These are phyloP conservation scores for Stictocephala bisonia DNA, from an alignment of 2,888 invertebrate genomes.

Conservation along the genomic window DNA sequence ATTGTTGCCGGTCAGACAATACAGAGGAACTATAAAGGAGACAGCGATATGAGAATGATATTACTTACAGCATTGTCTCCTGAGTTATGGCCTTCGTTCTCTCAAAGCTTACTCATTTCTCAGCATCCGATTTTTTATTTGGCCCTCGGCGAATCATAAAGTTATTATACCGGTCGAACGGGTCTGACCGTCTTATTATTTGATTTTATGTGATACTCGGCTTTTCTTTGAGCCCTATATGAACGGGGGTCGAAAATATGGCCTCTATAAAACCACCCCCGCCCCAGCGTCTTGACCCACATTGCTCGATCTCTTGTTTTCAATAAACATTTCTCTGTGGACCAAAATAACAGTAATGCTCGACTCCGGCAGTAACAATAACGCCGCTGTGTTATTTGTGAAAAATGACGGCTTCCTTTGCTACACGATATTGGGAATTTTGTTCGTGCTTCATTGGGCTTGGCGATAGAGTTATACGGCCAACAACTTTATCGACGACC, in stretches of 20 bases:
- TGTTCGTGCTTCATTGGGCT: background rate
- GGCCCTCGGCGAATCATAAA: constrained; percentile 22
- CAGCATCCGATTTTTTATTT: constrained; percentile 33
- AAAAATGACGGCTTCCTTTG: constrained; percentile 31
- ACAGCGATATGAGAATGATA: constrained; percentile 17
- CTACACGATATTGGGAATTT: constrained; percentile 16
- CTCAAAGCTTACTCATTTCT: constrained; percentile 19
- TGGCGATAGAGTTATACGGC: background rate
- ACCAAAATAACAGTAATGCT: constrained; percentile 34
- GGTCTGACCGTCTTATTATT: constrained; percentile 21
- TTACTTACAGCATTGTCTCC: constrained; percentile 20
- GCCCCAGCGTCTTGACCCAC: constrained; percentile 17
- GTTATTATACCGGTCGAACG: constrained; percentile 28
- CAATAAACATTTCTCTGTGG: constrained; percentile 37
- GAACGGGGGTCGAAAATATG: constrained; percentile 30
- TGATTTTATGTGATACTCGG: constrained; percentile 38
- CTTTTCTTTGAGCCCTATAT: constrained; percentile 3
- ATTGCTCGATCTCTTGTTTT: constrained; percentile 35
- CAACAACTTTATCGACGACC: too few relatives aligned
- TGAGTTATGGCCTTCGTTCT: constrained; percentile 22
- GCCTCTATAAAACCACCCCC: constrained; percentile 6
- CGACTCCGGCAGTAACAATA: constrained; percentile 16
- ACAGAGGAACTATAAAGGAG: too few relatives aligned
- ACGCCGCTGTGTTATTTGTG: constrained; percentile 33
- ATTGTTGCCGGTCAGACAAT: too few relatives aligned